A percentile compares a stretch with the other conserved stretches of the same genome.
Conservation (phyloP, 2,888 invertebrate genomes). For the Limulus polyphemus region DNA sequence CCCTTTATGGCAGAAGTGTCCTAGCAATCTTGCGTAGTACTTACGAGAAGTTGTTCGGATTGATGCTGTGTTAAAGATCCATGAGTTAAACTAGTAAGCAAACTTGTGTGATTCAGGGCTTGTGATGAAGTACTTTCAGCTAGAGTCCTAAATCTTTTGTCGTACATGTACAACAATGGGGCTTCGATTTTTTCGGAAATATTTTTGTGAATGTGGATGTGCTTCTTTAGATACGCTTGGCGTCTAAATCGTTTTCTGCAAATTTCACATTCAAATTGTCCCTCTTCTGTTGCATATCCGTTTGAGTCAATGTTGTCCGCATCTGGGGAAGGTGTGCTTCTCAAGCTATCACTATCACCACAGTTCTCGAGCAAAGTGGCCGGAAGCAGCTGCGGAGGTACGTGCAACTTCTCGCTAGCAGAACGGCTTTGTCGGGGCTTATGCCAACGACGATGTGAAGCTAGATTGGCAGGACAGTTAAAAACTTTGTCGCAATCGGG, state of each 20-base stretch:
- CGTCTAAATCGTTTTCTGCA: slow-evolving; percentile 55
- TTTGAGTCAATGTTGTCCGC: neutral
- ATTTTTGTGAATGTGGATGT: slow-evolving; percentile 34
- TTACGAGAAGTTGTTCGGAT: too few relatives aligned
- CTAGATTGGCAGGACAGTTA: slow-evolving; percentile 96
- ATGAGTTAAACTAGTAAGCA: too few relatives aligned
- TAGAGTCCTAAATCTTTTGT: too few relatives aligned
- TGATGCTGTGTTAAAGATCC: too few relatives aligned
- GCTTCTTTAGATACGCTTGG: slow-evolving; percentile 53
- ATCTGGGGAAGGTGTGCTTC: too few relatives aligned
- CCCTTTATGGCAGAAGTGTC: too few relatives aligned
- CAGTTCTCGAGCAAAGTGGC: neutral
- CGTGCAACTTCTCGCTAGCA: neutral
- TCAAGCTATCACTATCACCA: too few relatives aligned
- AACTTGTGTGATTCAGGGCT: too few relatives aligned
- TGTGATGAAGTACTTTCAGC: too few relatives aligned
- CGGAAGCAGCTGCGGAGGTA: neutral
- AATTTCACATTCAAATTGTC: slow-evolving; percentile 45
- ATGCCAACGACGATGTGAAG: slow-evolving; percentile 96
- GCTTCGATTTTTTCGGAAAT: too few relatives aligned
- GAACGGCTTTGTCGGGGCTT: slow-evolving; percentile 47
- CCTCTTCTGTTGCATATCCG: slow-evolving; percentile 8
- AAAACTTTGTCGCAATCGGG: slow-evolving; percentile 97
- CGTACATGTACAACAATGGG: too few relatives aligned
- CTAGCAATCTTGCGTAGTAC: too few relatives aligned